Percentiles rank a stretch among this genome's conserved stretches.
Evolutionary conservation across 2,888 invertebrate species (phyloP).

Genomic region (Leucophenga maculata): DNA sequence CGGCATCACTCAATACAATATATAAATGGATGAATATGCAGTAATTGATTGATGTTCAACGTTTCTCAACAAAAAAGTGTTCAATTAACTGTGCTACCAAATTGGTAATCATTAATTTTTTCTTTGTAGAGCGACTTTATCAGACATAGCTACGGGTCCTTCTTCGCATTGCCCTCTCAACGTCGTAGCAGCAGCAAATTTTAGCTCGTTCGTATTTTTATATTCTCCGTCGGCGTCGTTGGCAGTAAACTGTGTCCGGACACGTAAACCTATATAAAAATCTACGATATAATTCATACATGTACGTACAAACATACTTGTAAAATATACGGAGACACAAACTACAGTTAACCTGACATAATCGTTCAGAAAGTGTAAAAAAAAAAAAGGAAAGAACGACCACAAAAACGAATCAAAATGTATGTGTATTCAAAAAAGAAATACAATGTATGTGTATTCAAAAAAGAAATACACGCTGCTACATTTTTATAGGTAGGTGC

Average conservation of each 20-base stretch:
- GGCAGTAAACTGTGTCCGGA: constrained; percentile 6
- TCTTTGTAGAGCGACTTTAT: too few relatives aligned
- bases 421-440: constrained; percentile 31
- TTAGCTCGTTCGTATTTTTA: too few relatives aligned
- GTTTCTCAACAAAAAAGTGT: too few relatives aligned
- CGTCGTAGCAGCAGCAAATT: too few relatives aligned
- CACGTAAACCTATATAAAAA: constrained; percentile 3
- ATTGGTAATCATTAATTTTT: too few relatives aligned
- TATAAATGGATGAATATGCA: too few relatives aligned
- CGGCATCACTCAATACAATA: too few relatives aligned
- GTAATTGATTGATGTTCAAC: too few relatives aligned
- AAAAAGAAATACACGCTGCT: constrained; percentile 12
- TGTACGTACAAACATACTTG: too few relatives aligned
- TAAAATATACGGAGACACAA: not conserved
- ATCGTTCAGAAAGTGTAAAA: not conserved
- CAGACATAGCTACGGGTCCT: constrained; percentile 32
- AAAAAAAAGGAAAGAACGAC: constrained; percentile 29
- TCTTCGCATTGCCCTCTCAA: constrained; percentile 49
- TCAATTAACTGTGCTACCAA: too few relatives aligned
- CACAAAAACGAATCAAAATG: constrained; percentile 24
- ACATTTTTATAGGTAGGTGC: too few relatives aligned
- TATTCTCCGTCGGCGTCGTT: constrained; percentile 32
- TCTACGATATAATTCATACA: not conserved
- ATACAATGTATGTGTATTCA: too few relatives aligned
- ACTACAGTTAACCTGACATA: not conserved